Evolutionary conservation across 92 coral and sea anemone genomes (phyloP).

Genomic region (Zoanthus gigantus): DNA sequence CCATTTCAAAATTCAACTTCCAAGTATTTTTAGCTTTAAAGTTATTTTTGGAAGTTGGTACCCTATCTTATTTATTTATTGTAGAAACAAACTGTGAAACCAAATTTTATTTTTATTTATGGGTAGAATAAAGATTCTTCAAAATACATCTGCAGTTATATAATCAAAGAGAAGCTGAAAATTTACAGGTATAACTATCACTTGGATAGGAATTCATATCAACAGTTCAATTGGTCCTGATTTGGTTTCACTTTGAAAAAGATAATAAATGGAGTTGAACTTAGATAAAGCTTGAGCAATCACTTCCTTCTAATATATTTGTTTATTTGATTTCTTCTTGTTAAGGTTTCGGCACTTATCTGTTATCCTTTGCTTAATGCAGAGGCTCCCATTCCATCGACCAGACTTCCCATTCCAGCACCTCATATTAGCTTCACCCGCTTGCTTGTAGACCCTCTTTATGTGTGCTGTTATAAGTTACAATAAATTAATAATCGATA

Average conservation of each 20-base stretch:
- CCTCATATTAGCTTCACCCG: not conserved
- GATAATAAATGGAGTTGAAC: not conserved
- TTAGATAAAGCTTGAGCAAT: slow-evolving; percentile 2
- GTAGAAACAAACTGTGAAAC: too few relatives aligned
- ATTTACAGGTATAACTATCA: not conserved
- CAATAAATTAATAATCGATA: not conserved
- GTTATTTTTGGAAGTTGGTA: too few relatives aligned
- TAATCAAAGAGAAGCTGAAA: slow-evolving; percentile 15
- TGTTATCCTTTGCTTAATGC: not conserved
- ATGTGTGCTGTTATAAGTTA: not conserved
- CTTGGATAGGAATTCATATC: not conserved
- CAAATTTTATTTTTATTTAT: too few relatives aligned
- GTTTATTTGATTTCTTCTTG: not conserved
- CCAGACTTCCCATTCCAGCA: not conserved
- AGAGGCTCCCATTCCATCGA: slow-evolving; percentile 1
- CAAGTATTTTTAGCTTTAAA: too few relatives aligned
- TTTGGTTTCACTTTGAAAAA: not conserved
- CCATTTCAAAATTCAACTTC: too few relatives aligned
- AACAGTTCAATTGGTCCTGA: not conserved
- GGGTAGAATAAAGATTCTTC: not conserved
- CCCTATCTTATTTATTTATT: too few relatives aligned
- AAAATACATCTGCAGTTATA: slow-evolving; percentile 5
- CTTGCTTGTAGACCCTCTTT: slow-evolving; percentile 11
- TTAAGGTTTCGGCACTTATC: not conserved
- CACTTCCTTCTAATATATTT: not conserved